Evolutionary conservation across 2,113 vertebrate genomes (phyloP), one percentile per base, ranked within the genome.

Genomic region (Danionella cerebrum): DNA sequence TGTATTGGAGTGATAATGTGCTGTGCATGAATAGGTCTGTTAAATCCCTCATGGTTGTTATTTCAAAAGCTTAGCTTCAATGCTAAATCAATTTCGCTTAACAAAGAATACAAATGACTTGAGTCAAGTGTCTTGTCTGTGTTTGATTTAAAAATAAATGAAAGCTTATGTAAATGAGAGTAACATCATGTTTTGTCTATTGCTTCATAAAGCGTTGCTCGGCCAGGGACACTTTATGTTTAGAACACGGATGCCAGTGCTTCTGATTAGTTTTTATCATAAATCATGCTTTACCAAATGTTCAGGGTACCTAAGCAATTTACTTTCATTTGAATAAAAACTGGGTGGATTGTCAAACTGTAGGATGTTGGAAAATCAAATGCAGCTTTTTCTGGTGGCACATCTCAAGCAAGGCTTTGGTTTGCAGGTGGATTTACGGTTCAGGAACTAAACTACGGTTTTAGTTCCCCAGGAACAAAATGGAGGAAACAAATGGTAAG

Each of bases 131-230:
- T 31, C 25, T 14, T 10, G 29, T 12, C 51, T 19, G 51, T 31
- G 14, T 33, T 53, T 18, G 27, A 53, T 53, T 33, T 53, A 53
- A 31, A 53, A 53, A 33, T 53, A 53, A 53, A 53, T 33, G 6
- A 53, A 53, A 31, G 51, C 19, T 53, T 53, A 53, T 53, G 51
- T 53, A 53, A 53, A 53, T 53, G 5, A 53, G 33, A 33, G 51
- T 7, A 53, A 6, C 19, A 29, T 53, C 29, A n/a, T n/a, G n/a
- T n/a, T 53, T 53, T 53, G 25, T 53, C 16, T 29, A 53, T 33
- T 33, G 8, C 6, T 29, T 33, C 27, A 53, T 53, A 19, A 53
- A 33, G 16, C 27, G 8, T 10, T 19, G 27, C 51, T 35, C 27
- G 4, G 0, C 25, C 3, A 33, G 27, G 51, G 51, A 53, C 29